Evolutionary conservation across 2,113 vertebrate species (phyloP).

Genomic region (Hemibagrus wyckioides): DNA sequence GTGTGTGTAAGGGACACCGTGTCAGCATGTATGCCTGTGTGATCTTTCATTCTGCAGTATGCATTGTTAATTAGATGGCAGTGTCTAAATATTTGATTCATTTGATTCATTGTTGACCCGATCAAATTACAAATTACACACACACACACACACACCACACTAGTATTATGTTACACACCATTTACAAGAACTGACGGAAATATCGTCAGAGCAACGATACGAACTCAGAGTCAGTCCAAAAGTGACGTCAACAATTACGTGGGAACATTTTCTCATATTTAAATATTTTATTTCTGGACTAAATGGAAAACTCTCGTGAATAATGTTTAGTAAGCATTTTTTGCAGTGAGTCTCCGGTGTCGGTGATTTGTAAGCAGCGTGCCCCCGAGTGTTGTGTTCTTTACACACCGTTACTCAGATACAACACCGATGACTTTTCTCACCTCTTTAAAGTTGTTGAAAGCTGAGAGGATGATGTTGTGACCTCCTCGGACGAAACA

Average conservation of each 20-base stretch:
- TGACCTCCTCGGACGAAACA: conserved; percentile 89
- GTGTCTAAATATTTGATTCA: conserved; percentile 34
- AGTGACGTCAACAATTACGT: not conserved
- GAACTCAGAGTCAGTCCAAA: too few relatives aligned
- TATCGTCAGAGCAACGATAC: not conserved
- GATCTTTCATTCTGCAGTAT: conserved; percentile 2
- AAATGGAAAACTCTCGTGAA: too few relatives aligned
- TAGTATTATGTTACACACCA: not conserved
- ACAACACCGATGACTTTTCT: not conserved
- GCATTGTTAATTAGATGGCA: not conserved
- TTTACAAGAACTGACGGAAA: not conserved
- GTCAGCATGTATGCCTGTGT: not conserved
- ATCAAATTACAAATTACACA: conserved; percentile 25
- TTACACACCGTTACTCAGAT: not conserved
- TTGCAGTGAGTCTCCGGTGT: not conserved
- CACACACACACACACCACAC: not conserved
- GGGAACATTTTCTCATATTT: not conserved
- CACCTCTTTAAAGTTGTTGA: conserved; percentile 91
- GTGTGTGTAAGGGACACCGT: not conserved
- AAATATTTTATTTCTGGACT: too few relatives aligned
- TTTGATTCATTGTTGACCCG: conserved; percentile 28
- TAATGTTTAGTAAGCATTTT: not conserved
- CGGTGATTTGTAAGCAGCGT: not conserved
- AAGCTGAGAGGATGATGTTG: conserved; percentile 86
- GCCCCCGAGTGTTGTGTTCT: not conserved